These are phyloP conservation scores for Lordiphosa andalusiaca DNA, from an alignment of 2,888 invertebrate species.

Conservation along the genomic window DNA sequence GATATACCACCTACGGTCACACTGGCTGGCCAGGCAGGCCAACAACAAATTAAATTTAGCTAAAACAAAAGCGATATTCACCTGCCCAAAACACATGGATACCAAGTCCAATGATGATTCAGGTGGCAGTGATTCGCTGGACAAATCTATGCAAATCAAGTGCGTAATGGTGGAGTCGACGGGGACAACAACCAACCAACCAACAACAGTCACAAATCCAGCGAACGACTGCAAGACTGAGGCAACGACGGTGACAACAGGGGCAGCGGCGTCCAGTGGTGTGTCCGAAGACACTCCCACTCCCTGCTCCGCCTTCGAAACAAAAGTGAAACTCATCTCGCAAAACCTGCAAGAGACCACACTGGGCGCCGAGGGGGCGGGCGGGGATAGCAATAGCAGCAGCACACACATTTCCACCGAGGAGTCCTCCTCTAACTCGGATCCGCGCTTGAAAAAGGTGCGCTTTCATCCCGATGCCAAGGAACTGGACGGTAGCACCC, in stretches of 20 bases:
- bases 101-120: conserved; percentile 76
- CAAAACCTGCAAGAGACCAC: conserved; percentile 77
- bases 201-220: conserved; percentile 36
- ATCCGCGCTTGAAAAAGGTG: conserved; percentile 62
- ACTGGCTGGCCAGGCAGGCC: too few species aligned
- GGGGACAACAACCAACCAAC: conserved; percentile 24
- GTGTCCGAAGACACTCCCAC: conserved; percentile 9
- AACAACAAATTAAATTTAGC: conserved; percentile 1
- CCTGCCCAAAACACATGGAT: conserved; percentile 60
- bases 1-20: too few species aligned
- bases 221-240: conserved; percentile 55
- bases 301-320: conserved; percentile 66
- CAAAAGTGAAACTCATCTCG: conserved; percentile 76
- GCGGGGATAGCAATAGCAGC: conserved; percentile 24
- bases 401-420: conserved; percentile 43
- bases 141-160: conserved; percentile 76
- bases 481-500: conserved; percentile 70
- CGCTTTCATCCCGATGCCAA: conserved; percentile 73
- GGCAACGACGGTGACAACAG: conserved; percentile 18
- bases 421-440: conserved; percentile 16
- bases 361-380: conserved; percentile 55
- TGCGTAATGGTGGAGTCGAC: conserved; percentile 73
- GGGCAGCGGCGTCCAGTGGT: conserved; percentile 6
- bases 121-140: conserved; percentile 76
- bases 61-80: conserved; percentile 12